Evolutionary conservation across 1,140 invertebrate species (phyloP), one percentile per base, ranked within the genome.

Genomic region (Aphaenogaster rudis): DNA sequence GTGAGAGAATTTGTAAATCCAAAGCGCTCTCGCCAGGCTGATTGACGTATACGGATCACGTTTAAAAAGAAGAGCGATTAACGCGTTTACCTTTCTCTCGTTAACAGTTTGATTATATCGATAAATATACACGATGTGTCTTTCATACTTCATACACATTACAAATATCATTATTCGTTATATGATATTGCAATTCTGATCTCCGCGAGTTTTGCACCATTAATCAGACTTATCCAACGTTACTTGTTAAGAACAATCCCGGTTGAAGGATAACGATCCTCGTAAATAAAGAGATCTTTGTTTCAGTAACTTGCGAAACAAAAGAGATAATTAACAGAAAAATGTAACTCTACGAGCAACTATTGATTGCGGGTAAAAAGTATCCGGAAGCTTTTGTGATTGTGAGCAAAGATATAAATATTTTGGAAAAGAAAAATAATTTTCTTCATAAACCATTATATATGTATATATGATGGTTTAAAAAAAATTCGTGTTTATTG

Each of bases 41-140:
- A 64, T 87, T 72, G 61, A 28, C 61, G 28, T 54, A 36, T 63
- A 52, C 50, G 39, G 86, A 80, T 69, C 76, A 72, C 72, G 72
- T 76, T 89, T 90, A 78, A 87, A 90, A 90, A 80, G 64, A 78
- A 76, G 28, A 52, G 59, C 88, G 36, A 90, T 90, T 89, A 89
- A 87, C 72, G 66, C 88, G 66, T 61, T 61, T 76, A 21, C n/a
- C 69, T 84, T 61, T 50, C 69, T 74, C 80, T 84, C 80, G 45
- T 76, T 74, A 84, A 84, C 80, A 15, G 15, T 81, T 81, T 71
- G 69, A 76, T 84, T 84, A 84, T 74, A 71, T 63, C 69, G 45
- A 76, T 76, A 61, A 76, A 74, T 76, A 76, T 42, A 39, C 45
- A 33, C 3, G 17, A 36, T 28, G 33, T 21, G 52, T 21, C 21